Conservation (phyloP, 2,888 invertebrate species). For the Caenorhabditis macrosperma region DNA sequence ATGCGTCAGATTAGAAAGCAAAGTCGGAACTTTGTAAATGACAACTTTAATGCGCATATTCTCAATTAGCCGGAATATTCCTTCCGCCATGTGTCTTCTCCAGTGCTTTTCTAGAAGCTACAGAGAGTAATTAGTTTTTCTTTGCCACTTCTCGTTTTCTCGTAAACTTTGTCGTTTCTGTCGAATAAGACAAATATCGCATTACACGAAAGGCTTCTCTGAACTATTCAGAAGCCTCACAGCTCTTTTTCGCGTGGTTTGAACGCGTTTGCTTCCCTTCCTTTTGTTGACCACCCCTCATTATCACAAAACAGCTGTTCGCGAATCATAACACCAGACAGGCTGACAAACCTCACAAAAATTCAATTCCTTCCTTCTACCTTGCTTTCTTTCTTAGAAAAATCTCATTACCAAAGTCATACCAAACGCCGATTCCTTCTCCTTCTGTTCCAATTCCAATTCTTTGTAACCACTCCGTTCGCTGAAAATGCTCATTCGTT, state of each 20-base stretch:
- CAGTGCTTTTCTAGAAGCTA: neutral
- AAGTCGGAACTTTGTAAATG: conserved; percentile 17
- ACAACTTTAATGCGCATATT: conserved; percentile 36
- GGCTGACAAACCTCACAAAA: neutral
- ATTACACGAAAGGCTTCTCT: conserved; percentile 1
- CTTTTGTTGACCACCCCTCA: conserved; percentile 3
- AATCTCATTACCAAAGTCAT: conserved; percentile 15
- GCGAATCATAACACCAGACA: conserved; percentile 11
- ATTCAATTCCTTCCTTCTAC: neutral
- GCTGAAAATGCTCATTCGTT: too few relatives aligned
- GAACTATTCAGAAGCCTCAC: conserved; percentile 6
- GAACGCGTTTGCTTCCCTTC: neutral
- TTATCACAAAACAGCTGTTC: conserved; percentile 34
- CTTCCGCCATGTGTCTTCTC: neutral
- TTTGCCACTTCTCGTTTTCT: conserved; percentile 1
- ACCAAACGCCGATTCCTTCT: neutral
- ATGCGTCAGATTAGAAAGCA: conserved; percentile 4
- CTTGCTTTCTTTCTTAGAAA: conserved; percentile 10
- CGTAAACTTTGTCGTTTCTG: conserved; percentile 7
- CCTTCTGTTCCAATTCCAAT: neutral
- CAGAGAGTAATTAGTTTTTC: neutral
- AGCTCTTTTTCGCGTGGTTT: neutral
- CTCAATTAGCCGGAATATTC: neutral
- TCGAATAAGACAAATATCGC: conserved; percentile 2
- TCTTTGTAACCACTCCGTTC: too few relatives aligned